Evolutionary conservation across 2,113 vertebrate species (phyloP), one percentile per base, ranked within the genome.

Genomic region (Chrysochloris asiatica): DNA sequence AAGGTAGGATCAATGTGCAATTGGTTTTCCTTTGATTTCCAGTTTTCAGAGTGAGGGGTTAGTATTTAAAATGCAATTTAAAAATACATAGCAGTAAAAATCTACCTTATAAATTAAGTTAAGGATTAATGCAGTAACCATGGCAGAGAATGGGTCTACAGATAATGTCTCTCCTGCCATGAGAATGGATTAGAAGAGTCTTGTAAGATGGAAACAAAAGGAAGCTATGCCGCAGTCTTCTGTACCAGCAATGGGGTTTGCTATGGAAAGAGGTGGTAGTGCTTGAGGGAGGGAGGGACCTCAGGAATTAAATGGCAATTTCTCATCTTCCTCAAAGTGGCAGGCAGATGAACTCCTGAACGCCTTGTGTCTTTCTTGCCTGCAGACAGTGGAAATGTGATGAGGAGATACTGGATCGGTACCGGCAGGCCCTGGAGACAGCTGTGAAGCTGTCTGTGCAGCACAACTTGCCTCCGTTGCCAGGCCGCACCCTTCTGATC

Each of bases 381-480:
- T 61, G 5, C 96, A 99, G 98, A 86, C 83, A 96, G 61, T 86
- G 63, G 50, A 65, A 10, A 1, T 98, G 71, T 90, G 96, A 95
- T 1, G 0, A 52, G 0, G 95, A 78, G 11, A 94, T 98, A 76
- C 86, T 99, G 97, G 96, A 96, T 17, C 97, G 96, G 14, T 99
- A 99, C 84, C 89, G 96, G 8, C 83, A 96, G 76, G 98, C 99
- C 69, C 95, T 99, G 96, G 98, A 99, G 86, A 97, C 89, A 0
- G 98, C 99, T 0, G 88, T 99, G n/a, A 97, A 97, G 96, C 93
- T 99, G 89, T 98, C 98, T 3, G 98, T 98, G 83, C 97, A 94
- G 6, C 97, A 98, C 94, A 99, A 98, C 45, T 94, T 99, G 47
- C 98, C 99, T 2, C 99, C 98, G 0, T 97, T 99, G 3, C 98